Conservation (phyloP, 2,888 invertebrate species). For the Opisthograptis luteolata region DNA sequence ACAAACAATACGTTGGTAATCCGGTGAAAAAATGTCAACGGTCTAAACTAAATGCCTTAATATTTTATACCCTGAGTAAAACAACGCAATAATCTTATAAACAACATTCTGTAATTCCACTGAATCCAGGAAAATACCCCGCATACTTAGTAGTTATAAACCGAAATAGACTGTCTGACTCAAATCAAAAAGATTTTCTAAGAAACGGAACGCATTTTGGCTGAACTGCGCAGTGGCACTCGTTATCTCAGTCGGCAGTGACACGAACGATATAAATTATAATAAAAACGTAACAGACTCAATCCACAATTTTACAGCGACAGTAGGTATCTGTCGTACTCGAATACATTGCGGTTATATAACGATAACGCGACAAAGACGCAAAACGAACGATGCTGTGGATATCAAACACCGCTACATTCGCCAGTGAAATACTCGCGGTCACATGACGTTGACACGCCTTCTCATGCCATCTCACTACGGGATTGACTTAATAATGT, state of each 20-base stretch:
- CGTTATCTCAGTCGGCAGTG: constrained; percentile 68
- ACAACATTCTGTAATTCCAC: too few relatives aligned
- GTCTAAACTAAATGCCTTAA: too few relatives aligned
- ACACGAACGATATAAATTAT: constrained; percentile 70
- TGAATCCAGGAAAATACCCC: constrained; percentile 23
- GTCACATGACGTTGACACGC: constrained; percentile 52
- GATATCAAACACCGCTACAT: constrained; percentile 29
- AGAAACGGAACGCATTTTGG: constrained; percentile 55
- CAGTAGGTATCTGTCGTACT: constrained; percentile 32
- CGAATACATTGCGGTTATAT: constrained; percentile 46
- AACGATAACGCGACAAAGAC: constrained; percentile 25
- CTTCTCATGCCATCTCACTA: too few relatives aligned
- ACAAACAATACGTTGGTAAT: too few relatives aligned
- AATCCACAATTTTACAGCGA: constrained; percentile 42
- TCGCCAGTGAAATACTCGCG: constrained; percentile 36
- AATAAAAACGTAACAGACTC: constrained; percentile 59
- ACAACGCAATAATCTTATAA: background rate
- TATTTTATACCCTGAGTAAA: background rate
- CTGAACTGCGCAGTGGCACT: constrained; percentile 71
- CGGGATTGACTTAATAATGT: constrained; percentile 36
- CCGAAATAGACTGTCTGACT: constrained; percentile 22
- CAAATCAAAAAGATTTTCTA: constrained; percentile 42
- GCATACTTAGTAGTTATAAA: constrained; percentile 2
- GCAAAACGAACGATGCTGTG: constrained; percentile 41
- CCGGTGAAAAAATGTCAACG: too few relatives aligned